Base-by-base conservation (phyloP, 2,113 vertebrate species). In the Argyrosomus japonicus region DNA sequence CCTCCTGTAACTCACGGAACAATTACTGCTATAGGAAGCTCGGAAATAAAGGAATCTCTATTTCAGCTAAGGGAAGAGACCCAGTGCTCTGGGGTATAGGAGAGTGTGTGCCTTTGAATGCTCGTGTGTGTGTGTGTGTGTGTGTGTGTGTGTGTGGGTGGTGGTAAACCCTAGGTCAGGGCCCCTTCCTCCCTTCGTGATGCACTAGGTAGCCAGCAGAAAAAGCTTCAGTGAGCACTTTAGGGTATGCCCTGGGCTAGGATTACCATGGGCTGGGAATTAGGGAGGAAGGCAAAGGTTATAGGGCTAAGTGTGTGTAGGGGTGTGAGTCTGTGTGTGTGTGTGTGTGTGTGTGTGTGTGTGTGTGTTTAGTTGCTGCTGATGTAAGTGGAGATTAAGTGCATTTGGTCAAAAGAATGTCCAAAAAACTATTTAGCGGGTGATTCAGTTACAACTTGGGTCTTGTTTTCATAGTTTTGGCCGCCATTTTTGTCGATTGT, bases 151-250 rank as follows among this genome's bases (percentile, higher is more conserved):
- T 63, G 45, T 53, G 58, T 60, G 64, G 85, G 75, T 76, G 75
- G 76, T 67, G 75, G 81, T 75, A 80, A 92, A 91, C 85, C 77
- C 82, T 27, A 68, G 90, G 82, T 91, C 88, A 91, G 73, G 79
- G 88, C 75, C 89, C 78, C 57, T 81, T 87, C 72, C 47, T 84
- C 76, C 78, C 81, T 71, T 77, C 72, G 79, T 78, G 57, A 79
- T 87, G 84, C 77, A 69, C 73, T 75, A 75, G 81, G 81, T 84
- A 81, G 64, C 76, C 51, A 4, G 62, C 75, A 85, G 77, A 78
- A 90, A 81, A 47, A 72, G 84, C 87, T 81, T 79, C 80, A 77
- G 58, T 87, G 86, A 86, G 73, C 82, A 85, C 79, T 89, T 84
- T 62, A 54, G 84, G 86, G 75, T 72, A 61, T 47, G 77, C 89